phyloP scores from a whole-genome alignment of 2,888 invertebrate species.

The Athetis lepigone region DNA sequence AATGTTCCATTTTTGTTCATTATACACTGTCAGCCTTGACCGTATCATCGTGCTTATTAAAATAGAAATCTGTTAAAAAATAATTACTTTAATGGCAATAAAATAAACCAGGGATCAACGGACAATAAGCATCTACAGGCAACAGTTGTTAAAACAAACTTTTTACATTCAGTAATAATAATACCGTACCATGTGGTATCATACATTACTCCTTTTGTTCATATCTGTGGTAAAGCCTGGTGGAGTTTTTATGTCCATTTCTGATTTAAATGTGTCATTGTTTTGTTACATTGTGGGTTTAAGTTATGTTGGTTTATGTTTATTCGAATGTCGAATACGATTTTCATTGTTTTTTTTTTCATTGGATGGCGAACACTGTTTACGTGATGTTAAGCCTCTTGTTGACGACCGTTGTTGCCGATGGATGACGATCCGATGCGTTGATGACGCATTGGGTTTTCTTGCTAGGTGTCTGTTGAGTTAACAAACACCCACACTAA shows the following conservation, averaged over 20 bases:
- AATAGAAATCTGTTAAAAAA: not conserved
- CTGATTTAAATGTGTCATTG: slow-evolving; percentile 35
- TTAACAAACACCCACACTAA: no score
- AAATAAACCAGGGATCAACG: not conserved
- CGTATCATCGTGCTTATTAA: not conserved
- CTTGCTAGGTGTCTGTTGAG: no score
- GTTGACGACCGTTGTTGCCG: no score
- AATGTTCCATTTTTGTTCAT: no score
- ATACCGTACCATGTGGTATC: not conserved
- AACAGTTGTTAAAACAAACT: slow-evolving; percentile 3
- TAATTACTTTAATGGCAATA: not conserved
- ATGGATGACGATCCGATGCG: no score
- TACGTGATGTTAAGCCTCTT: no score
- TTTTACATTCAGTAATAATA: slow-evolving; percentile 5
- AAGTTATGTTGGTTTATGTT: slow-evolving; percentile 24
- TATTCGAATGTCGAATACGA: slow-evolving; percentile 13
- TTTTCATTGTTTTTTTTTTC: no score
- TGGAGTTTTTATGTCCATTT: slow-evolving; percentile 25
- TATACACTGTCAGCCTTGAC: no score
- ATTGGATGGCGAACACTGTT: no score
- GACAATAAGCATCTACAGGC: not conserved
- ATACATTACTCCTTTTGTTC: slow-evolving; percentile 13
- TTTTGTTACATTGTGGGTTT: slow-evolving; percentile 30
- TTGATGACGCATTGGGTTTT: no score
- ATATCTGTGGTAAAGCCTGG: slow-evolving; percentile 11